These are phyloP conservation scores for Hydrophis major DNA, from an alignment of 2,797 vertebrate species.

Conservation along the genomic window DNA sequence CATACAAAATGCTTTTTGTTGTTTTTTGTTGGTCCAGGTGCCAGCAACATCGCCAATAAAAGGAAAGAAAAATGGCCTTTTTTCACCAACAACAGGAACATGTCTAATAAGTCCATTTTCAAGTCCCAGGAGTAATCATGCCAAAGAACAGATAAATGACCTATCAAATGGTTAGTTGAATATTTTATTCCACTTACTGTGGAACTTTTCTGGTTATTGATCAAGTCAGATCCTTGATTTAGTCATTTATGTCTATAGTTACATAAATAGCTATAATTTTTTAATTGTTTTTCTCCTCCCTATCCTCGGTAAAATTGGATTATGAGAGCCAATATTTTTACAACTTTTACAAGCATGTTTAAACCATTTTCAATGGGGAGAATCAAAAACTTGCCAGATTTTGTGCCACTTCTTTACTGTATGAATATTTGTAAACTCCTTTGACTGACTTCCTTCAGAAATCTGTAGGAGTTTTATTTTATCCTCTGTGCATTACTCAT, in stretches of 20 bases:
- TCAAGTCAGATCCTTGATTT: constrained; percentile 54
- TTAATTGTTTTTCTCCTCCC: background rate
- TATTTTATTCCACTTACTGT: constrained; percentile 27
- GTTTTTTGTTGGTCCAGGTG: constrained; percentile 46
- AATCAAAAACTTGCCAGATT: constrained; percentile 29
- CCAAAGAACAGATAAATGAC: constrained; percentile 6
- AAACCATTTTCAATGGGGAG: constrained; percentile 25
- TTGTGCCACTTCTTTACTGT: background rate
- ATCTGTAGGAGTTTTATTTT: background rate
- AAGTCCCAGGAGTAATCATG: constrained; percentile 42
- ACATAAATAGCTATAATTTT: constrained; percentile 18
- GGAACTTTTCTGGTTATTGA: constrained; percentile 48
- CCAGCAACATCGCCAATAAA: constrained; percentile 12
- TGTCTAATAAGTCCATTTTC: constrained; percentile 60
- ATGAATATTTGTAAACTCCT: background rate
- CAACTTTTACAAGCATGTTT: background rate
- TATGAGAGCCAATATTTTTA: constrained; percentile 16
- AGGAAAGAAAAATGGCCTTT: constrained; percentile 35
- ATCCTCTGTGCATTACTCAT: background rate
- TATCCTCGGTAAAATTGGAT: constrained; percentile 21
- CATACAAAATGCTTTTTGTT: constrained; percentile 2
- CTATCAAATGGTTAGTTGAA: constrained; percentile 66
- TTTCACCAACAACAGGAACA: constrained; percentile 73
- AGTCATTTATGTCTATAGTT: constrained; percentile 36
- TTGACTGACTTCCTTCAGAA: background rate